A percentile compares a stretch with the other conserved stretches of the same genome.
These are phyloP conservation scores for Acrocera orbiculus DNA, from an alignment of 2,888 invertebrate species.

Conservation along the genomic window DNA sequence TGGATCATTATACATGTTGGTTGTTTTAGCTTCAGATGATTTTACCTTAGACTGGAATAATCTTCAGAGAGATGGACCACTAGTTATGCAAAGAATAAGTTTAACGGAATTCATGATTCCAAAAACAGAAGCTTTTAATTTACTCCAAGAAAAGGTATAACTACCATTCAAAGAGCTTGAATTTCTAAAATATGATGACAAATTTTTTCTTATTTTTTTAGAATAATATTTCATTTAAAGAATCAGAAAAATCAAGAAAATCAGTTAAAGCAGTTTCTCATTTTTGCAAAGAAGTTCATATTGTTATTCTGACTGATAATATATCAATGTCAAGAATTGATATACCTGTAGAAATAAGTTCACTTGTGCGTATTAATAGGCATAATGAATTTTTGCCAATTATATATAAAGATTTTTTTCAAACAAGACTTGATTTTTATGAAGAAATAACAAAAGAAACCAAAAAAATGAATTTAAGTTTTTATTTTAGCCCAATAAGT, in stretches of 20 bases:
- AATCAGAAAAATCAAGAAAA: neutral
- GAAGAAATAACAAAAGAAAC: slow-evolving; percentile 43
- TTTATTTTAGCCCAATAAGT: slow-evolving; percentile 56
- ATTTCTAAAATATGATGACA: too few species aligned
- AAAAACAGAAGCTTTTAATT: slow-evolving; percentile 53
- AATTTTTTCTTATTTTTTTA: too few species aligned
- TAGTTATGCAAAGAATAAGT: slow-evolving; percentile 43
- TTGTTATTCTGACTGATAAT: slow-evolving; percentile 62
- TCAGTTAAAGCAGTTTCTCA: slow-evolving; percentile 48
- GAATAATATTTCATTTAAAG: neutral
- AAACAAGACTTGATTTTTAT: slow-evolving; percentile 59
- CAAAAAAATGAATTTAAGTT: slow-evolving; percentile 44
- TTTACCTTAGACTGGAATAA: slow-evolving; percentile 38
- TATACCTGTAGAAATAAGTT: slow-evolving; percentile 50
- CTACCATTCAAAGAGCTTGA: neutral
- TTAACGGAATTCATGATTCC: slow-evolving; percentile 61
- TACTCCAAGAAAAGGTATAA: slow-evolving; percentile 37
- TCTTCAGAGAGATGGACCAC: slow-evolving; percentile 39
- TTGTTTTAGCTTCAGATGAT: slow-evolving; percentile 45
- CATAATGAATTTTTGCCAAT: slow-evolving; percentile 61
- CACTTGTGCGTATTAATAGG: slow-evolving; percentile 41
- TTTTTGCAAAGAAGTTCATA: slow-evolving; percentile 49
- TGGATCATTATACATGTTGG: slow-evolving; percentile 68
- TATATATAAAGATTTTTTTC: slow-evolving; percentile 64
- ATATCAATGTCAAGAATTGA: slow-evolving; percentile 44